A percentile compares a stretch with the other conserved stretches of the same genome.
phyloP scores from a whole-genome alignment of 2,888 invertebrate genomes.

The Ceramica pisi region DNA sequence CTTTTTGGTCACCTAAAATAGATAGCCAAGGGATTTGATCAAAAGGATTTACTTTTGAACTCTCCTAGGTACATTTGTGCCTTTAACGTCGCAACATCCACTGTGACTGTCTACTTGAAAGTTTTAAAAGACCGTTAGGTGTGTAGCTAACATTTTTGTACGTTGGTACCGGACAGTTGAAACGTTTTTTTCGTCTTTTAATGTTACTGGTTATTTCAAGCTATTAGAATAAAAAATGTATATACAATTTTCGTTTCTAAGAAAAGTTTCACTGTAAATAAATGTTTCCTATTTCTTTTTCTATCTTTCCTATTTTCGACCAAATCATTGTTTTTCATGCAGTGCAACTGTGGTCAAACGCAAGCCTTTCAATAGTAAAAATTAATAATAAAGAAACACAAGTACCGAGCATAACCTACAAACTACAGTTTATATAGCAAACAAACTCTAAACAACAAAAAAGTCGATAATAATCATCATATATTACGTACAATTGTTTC shows the following conservation, averaged over 20 bases:
- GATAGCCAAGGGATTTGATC: not conserved
- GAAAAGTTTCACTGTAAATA: too few species aligned
- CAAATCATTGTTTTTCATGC: too few species aligned
- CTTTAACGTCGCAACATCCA: not conserved
- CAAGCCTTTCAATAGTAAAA: too few species aligned
- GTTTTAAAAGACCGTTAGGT: too few species aligned
- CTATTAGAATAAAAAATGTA: not conserved
- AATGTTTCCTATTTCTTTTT: not conserved
- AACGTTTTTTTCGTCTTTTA: not conserved
- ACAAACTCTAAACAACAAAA: not conserved
- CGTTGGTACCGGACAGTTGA: not conserved
- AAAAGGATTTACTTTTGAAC: not conserved
- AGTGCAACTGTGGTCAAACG: too few species aligned
- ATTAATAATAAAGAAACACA: not conserved
- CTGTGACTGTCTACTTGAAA: not conserved
- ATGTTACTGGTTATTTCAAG: too few species aligned
- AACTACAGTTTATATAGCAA: not conserved
- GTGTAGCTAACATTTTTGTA: not conserved
- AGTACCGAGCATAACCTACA: not conserved
- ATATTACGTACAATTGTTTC: constrained; percentile 25
- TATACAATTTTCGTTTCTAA: not conserved
- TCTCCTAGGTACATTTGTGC: not conserved
- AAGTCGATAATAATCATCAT: constrained; percentile 14
- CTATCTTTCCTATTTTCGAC: too few species aligned
- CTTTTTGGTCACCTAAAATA: not conserved